These are phyloP conservation scores for Mustela lutreola DNA, from an alignment of 2,113 vertebrate genomes.

Conservation along the genomic window DNA sequence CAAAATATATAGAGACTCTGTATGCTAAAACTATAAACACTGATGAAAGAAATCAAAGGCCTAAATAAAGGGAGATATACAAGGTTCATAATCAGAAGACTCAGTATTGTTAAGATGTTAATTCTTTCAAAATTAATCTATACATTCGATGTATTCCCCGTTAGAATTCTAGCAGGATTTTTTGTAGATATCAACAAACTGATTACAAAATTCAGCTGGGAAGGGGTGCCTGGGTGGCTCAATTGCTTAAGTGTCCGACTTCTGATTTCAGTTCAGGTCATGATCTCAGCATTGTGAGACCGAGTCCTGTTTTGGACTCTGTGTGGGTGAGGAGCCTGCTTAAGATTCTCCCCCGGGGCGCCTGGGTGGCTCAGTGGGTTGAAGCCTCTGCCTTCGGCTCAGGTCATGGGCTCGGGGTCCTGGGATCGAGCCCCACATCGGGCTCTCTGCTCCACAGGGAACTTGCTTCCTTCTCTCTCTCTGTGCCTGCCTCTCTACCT, in stretches of 20 bases:
- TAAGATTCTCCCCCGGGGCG: background rate
- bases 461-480: too few species aligned
- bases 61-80: background rate
- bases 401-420: too few species aligned
- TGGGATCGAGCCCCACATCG: too few species aligned
- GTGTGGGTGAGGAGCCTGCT: background rate
- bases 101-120: background rate
- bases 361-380: too few species aligned
- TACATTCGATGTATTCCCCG: background rate
- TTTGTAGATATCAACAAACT: background rate
- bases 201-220: background rate
- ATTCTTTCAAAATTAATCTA: background rate
- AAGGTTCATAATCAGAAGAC: background rate
- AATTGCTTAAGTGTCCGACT: background rate
- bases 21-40: background rate
- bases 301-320: background rate
- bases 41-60: background rate
- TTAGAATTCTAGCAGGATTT: background rate
- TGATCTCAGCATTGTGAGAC: background rate
- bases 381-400: too few species aligned
- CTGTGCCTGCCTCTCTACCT: too few species aligned
- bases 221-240: background rate
- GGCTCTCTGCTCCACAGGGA: too few species aligned
- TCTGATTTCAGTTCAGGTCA: background rate
- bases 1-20: background rate